phyloP scores from a whole-genome alignment of 2,888 invertebrate genomes.

The Orthosia gracilis region DNA sequence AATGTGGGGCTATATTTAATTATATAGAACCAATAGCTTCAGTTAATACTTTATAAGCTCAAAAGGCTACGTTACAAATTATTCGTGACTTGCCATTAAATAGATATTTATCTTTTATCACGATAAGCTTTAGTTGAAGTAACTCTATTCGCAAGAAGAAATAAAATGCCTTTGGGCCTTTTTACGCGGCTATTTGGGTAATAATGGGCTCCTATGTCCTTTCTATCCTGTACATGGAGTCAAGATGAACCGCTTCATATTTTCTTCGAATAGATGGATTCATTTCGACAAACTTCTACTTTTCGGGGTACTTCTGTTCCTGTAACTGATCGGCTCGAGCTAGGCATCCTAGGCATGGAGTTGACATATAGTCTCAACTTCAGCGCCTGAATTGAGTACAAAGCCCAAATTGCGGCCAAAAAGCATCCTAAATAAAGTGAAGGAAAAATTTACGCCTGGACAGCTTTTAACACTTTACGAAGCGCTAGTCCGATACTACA shows the following conservation, averaged over 20 bases:
- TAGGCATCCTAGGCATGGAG: too few relatives aligned
- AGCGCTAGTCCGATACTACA: too few relatives aligned
- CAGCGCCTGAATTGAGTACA: too few relatives aligned
- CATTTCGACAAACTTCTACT: too few relatives aligned
- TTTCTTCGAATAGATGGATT: background rate
- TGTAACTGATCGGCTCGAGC: too few relatives aligned
- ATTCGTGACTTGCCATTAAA: slow-evolving; percentile 36
- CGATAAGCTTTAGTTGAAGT: slow-evolving; percentile 4
- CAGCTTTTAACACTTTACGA: too few relatives aligned
- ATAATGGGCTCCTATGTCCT: background rate
- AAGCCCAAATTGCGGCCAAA: too few relatives aligned
- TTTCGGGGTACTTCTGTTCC: too few relatives aligned
- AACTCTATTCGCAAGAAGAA: background rate
- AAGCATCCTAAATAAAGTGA: too few relatives aligned
- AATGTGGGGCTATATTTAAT: slow-evolving; percentile 33
- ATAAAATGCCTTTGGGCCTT: background rate
- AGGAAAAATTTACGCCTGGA: too few relatives aligned
- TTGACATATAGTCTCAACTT: too few relatives aligned
- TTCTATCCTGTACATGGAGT: background rate
- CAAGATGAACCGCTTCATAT: background rate
- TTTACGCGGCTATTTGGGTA: background rate
- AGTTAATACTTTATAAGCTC: slow-evolving; percentile 30
- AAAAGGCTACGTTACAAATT: slow-evolving; percentile 18
- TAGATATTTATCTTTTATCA: background rate
- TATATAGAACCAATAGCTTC: slow-evolving; percentile 43